These are phyloP conservation scores for Lemur catta DNA, from an alignment of 2,797 vertebrate species.

Conservation along the genomic window DNA sequence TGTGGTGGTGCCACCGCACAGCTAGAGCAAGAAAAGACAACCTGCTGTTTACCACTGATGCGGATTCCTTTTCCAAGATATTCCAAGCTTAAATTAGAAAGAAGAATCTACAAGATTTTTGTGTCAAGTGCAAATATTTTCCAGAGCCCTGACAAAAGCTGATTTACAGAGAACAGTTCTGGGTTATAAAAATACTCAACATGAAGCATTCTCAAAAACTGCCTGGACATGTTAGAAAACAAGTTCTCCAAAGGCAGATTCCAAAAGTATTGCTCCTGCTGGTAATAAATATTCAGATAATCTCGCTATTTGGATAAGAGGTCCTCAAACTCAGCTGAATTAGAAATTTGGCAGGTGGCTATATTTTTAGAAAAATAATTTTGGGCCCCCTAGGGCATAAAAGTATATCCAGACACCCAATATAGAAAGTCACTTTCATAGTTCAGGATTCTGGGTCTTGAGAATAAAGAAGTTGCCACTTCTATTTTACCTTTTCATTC, in stretches of 20 bases:
- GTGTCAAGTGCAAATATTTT: not conserved
- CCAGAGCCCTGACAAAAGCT: not conserved
- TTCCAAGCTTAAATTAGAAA: not conserved
- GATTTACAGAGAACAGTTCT: not conserved
- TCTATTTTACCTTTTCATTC: not conserved
- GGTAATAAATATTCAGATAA: constrained; percentile 1
- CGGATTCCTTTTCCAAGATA: not conserved
- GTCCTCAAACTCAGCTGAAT: not conserved
- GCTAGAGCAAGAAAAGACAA: not conserved
- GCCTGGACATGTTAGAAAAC: not conserved
- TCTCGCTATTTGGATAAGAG: not conserved
- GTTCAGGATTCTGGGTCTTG: not conserved
- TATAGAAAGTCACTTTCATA: constrained; percentile 10
- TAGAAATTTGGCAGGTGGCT: not conserved
- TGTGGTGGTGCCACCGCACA: no score
- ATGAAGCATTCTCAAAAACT: not conserved
- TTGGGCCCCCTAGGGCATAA: not conserved
- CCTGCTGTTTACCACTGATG: not conserved
- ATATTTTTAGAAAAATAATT: not conserved
- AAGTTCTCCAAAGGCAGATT: not conserved
- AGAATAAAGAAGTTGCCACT: not conserved
- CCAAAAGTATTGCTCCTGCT: not conserved
- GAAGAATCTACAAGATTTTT: not conserved
- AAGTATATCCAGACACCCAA: not conserved
- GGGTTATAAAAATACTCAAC: not conserved